Evolutionary conservation across 2,888 invertebrate genomes (phyloP).

Genomic region (Chironomus tentans): DNA sequence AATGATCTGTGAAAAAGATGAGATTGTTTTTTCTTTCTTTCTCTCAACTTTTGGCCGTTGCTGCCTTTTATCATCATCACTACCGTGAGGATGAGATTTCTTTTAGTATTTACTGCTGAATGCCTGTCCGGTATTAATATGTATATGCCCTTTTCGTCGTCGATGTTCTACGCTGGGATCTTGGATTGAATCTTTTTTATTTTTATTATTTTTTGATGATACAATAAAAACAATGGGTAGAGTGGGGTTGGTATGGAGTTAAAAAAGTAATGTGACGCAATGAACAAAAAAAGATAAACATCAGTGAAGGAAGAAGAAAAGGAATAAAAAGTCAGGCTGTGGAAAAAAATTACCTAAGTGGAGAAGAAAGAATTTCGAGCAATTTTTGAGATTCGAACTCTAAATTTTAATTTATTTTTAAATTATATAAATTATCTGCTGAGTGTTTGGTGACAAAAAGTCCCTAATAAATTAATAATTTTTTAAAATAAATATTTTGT

Average conservation of each 20-base stretch:
- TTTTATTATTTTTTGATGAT: conserved; percentile 25
- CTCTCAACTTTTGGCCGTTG: background rate
- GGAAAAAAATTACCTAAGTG: too few species aligned
- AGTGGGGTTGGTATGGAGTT: background rate
- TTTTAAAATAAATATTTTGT: too few species aligned
- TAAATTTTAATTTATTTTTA: too few species aligned
- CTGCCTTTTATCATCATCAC: background rate
- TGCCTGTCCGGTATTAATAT: too few species aligned
- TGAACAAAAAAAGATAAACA: background rate
- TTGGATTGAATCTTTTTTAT: background rate
- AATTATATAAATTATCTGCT: too few species aligned
- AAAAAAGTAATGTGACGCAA: background rate
- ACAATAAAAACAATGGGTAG: conserved; percentile 17
- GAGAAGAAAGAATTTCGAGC: background rate
- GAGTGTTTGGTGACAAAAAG: too few species aligned
- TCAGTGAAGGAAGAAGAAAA: background rate
- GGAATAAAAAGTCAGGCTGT: background rate
- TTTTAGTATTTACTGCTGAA: too few species aligned
- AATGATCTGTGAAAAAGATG: conserved; percentile 22
- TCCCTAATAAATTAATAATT: too few species aligned
- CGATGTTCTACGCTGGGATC: background rate
- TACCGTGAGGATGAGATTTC: background rate
- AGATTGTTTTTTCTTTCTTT: background rate
- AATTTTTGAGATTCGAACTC: too few species aligned
- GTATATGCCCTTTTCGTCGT: background rate